Percentiles rank a stretch among this genome's conserved stretches.
These are phyloP conservation scores for Noctua pronuba DNA, from an alignment of 2,888 invertebrate species.

Conservation along the genomic window DNA sequence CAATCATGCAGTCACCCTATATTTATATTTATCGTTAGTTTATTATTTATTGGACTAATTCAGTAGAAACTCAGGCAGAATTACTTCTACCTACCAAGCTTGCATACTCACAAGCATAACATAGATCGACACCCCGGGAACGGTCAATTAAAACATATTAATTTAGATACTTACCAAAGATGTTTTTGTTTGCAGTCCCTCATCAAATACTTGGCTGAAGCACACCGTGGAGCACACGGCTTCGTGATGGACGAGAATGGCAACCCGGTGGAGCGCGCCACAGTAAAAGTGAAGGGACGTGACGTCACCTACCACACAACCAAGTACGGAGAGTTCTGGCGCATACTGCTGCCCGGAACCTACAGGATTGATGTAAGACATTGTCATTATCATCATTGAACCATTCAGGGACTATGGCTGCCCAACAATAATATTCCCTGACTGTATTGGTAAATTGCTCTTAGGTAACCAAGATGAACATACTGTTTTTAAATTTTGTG, in stretches of 20 bases:
- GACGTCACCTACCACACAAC: conserved; percentile 96
- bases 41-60: no score
- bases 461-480: background rate
- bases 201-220: conserved; percentile 95
- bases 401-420: background rate
- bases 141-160: background rate
- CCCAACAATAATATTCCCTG: background rate
- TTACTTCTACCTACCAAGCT: background rate
- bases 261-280: conserved; percentile 94
- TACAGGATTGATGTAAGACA: conserved; percentile 94
- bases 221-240: conserved; percentile 97
- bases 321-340: conserved; percentile 98
- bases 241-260: conserved; percentile 95
- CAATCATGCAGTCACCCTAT: no score
- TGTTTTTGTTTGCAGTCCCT: conserved; percentile 91
- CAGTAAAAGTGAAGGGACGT: conserved; percentile 94
- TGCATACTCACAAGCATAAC: background rate
- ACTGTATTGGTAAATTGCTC: background rate
- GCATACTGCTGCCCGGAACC: conserved; percentile 96
- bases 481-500: background rate
- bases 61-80: no score
- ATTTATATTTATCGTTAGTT: no score
- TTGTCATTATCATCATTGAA: background rate
- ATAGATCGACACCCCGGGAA: background rate
- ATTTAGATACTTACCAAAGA: conserved; percentile 11